Conservation (phyloP, 2,888 invertebrate species). For the Drosophila buzzatii region DNA sequence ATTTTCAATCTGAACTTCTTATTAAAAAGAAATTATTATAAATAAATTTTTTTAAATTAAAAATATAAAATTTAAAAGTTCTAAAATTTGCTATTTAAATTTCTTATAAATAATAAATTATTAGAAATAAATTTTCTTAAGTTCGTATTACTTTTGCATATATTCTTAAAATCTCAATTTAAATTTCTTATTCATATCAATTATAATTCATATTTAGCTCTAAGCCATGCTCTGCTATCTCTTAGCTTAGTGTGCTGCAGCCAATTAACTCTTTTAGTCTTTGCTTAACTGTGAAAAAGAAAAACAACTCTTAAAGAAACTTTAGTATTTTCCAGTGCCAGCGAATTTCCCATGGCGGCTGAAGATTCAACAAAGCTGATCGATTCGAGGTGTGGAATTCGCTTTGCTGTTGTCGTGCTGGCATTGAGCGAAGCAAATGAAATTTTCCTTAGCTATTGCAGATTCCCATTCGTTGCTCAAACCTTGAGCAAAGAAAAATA, state of each 20-base stretch:
- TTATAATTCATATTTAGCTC: neutral
- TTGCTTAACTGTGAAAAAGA: neutral
- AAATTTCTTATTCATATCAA: too few species aligned
- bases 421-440: slow-evolving; percentile 46
- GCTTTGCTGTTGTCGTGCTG: slow-evolving; percentile 44
- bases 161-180: too few species aligned
- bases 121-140: too few species aligned
- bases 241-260: neutral
- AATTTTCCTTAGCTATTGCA: slow-evolving; percentile 43
- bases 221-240: neutral
- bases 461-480: slow-evolving; percentile 37
- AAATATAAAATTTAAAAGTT: too few species aligned
- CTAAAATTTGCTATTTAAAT: too few species aligned
- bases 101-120: too few species aligned
- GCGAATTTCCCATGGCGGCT: slow-evolving; percentile 42
- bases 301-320: neutral
- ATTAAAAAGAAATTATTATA: too few species aligned
- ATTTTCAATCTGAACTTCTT: too few species aligned
- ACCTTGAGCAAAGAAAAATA: slow-evolving; percentile 38
- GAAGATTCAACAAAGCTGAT: slow-evolving; percentile 31
- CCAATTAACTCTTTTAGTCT: neutral
- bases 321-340: slow-evolving; percentile 1
- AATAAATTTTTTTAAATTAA: too few species aligned
- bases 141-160: too few species aligned
- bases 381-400: slow-evolving; percentile 47